phyloP scores from a whole-genome alignment of 1,140 invertebrate genomes.

The Meteorus sp. region DNA sequence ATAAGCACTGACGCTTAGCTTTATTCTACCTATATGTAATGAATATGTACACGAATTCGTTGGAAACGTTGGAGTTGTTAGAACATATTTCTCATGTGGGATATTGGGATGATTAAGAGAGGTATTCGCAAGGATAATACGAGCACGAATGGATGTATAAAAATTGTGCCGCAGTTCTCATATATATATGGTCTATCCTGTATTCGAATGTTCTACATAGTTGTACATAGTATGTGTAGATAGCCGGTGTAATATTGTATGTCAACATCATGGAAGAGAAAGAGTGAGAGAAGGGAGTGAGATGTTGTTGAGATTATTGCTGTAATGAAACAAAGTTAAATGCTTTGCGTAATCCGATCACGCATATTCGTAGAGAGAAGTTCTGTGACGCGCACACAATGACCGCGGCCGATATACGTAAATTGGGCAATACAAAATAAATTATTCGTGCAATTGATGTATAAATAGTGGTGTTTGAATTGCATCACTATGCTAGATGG shows the following conservation, averaged over 20 bases:
- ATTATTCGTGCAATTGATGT: background rate
- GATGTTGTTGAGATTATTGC: constrained; percentile 14
- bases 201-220: background rate
- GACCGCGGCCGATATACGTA: background rate
- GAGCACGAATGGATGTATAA: no score
- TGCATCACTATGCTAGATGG: no score
- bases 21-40: no score
- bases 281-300: background rate
- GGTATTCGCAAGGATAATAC: no score
- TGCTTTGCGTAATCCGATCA: constrained; percentile 22
- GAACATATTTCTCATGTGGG: background rate
- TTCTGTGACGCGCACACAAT: background rate
- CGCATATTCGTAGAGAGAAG: constrained; percentile 4
- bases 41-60: no score
- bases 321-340: constrained; percentile 7
- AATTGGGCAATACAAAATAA: no score
- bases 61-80: background rate
- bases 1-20: no score
- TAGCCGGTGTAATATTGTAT: background rate
- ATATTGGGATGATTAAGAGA: no score
- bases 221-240: background rate
- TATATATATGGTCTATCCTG: no score
- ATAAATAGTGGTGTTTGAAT: background rate
- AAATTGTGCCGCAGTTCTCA: no score
- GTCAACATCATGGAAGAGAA: background rate